A percentile compares a stretch with the other conserved stretches of the same genome.
Evolutionary conservation across 2,888 invertebrate genomes (phyloP).

Genomic region (Sarcophaga variegata): DNA sequence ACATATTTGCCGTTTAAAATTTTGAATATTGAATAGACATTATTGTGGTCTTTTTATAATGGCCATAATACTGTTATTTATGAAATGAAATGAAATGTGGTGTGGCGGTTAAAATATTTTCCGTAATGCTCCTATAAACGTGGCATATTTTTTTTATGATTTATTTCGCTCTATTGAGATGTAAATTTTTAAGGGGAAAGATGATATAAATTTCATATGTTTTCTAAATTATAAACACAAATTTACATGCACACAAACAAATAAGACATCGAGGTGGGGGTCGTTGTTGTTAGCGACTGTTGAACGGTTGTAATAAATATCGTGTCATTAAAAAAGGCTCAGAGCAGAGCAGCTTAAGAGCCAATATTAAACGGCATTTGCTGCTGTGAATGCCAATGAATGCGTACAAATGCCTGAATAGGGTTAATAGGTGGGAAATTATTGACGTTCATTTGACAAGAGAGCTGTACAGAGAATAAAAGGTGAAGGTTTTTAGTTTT

Average conservation of each 20-base stretch:
- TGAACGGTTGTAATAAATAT: slow-evolving; percentile 49
- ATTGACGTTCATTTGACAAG: not conserved
- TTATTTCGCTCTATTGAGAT: slow-evolving; percentile 21
- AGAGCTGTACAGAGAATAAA: too few relatives aligned
- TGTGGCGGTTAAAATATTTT: too few relatives aligned
- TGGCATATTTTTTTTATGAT: not conserved
- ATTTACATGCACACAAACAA: not conserved
- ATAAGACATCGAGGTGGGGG: too few relatives aligned
- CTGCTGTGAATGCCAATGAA: not conserved
- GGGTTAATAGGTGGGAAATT: slow-evolving; percentile 10
- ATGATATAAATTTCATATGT: slow-evolving; percentile 55
- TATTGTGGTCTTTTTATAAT: not conserved
- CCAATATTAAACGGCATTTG: slow-evolving; percentile 11
- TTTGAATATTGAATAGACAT: not conserved
- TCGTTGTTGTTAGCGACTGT: not conserved
- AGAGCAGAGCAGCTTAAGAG: not conserved
- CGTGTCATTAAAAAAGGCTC: slow-evolving; percentile 14
- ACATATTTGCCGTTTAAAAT: not conserved
- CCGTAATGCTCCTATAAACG: not conserved
- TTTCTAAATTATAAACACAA: slow-evolving; percentile 18
- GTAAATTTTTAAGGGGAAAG: not conserved
- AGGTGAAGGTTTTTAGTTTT: too few relatives aligned
- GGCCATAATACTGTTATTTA: too few relatives aligned
- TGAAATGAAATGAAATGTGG: too few relatives aligned
- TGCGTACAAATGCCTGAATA: not conserved